Evolutionary conservation across 2,113 vertebrate genomes (phyloP).

Genomic region (Connochaetes taurinus): DNA sequence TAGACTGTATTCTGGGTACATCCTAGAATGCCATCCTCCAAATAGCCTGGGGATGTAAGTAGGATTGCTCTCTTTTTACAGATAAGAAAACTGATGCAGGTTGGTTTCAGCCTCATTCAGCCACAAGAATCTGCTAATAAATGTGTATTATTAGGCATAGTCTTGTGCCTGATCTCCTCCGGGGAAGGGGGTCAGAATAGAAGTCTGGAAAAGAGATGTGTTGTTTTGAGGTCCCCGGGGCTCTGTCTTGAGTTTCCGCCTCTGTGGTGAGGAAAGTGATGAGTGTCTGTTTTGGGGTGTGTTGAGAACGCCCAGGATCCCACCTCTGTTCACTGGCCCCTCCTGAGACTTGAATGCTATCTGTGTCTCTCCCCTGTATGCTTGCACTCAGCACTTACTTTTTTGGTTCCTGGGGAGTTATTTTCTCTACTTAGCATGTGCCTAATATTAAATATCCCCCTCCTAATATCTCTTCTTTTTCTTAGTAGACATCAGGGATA

Average conservation of each 20-base stretch:
- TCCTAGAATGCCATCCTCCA: not conserved
- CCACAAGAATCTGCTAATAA: not conserved
- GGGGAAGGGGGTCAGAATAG: conserved; percentile 27
- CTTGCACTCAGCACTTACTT: conserved; percentile 1
- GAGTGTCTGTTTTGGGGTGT: not conserved
- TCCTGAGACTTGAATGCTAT: not conserved
- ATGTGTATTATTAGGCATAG: not conserved
- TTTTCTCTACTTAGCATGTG: conserved; percentile 61
- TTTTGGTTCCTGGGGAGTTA: not conserved
- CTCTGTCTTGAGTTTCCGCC: not conserved
- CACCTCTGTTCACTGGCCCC: not conserved
- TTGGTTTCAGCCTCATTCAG: not conserved
- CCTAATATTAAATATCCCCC: conserved; percentile 41
- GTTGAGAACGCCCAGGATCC: not conserved
- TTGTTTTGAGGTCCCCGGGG: not conserved
- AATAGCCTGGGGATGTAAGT: not conserved
- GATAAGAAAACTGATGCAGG: not conserved
- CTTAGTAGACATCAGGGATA: conserved; percentile 50
- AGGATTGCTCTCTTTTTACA: not conserved
- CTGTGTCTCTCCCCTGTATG: not conserved
- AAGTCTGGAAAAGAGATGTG: not conserved
- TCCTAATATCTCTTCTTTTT: conserved; percentile 7
- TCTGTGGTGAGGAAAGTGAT: not conserved
- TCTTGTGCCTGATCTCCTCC: conserved; percentile 36
- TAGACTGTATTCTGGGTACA: not conserved